These are phyloP conservation scores for Candoia aspera DNA, from an alignment of 2,113 vertebrate genomes.

Conservation along the genomic window DNA sequence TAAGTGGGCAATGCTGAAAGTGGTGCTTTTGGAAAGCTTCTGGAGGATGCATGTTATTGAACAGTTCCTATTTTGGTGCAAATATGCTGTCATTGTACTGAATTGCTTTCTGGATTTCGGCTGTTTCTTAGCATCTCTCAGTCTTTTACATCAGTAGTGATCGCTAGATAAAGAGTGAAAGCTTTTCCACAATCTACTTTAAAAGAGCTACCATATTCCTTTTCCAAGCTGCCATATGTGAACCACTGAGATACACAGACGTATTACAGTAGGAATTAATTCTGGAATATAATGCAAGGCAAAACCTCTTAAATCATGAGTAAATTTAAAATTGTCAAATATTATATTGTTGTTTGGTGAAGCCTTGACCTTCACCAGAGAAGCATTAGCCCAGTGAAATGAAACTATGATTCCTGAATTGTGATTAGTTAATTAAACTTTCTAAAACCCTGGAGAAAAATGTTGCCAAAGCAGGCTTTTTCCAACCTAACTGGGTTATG, in stretches of 20 bases:
- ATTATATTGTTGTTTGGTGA: background rate
- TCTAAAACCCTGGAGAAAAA: background rate
- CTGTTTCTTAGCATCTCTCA: background rate
- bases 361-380: background rate
- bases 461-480: background rate
- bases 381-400: background rate
- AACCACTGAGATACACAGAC: background rate
- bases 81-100: background rate
- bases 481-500: background rate
- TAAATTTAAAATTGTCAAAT: background rate
- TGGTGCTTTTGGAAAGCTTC: too few species aligned
- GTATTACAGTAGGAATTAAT: background rate
- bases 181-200: background rate
- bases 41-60: too few species aligned
- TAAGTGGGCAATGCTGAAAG: background rate
- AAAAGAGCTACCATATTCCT: background rate
- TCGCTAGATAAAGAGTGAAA: background rate
- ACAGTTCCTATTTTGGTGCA: background rate
- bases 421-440: conserved; percentile 4
- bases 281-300: background rate
- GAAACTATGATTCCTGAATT: background rate
- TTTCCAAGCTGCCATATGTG: background rate
- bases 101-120: background rate
- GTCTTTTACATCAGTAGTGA: background rate
- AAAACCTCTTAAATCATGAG: background rate